Conservation (phyloP, 2,113 vertebrate genomes). For the Sapayoa aenigma region DNA sequence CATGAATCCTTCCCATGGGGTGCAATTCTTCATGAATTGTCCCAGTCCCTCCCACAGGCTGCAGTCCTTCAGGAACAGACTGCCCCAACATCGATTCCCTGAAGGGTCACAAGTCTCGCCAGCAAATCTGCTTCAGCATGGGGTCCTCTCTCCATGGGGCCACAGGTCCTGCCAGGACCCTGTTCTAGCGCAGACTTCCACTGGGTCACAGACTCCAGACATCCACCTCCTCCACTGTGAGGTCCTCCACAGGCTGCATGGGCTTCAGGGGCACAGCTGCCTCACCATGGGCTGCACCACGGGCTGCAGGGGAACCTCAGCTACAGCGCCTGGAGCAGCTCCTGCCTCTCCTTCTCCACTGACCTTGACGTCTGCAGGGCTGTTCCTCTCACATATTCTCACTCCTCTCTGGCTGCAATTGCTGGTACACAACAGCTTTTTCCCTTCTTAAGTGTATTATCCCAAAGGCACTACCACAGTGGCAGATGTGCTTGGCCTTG, state of each 20-base stretch:
- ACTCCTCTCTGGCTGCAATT: background rate
- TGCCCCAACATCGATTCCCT: background rate
- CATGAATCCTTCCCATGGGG: background rate
- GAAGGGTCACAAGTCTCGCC: background rate
- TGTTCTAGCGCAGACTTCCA: background rate
- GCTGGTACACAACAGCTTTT: background rate
- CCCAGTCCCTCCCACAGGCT: background rate
- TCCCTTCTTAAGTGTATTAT: background rate
- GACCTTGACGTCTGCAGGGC: background rate
- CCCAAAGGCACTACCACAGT: background rate
- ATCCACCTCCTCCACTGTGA: background rate
- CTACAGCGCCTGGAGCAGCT: background rate
- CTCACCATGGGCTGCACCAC: background rate
- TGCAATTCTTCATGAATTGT: background rate
- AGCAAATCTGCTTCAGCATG: background rate
- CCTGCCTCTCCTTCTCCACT: rapidly evolving
- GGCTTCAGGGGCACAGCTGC: background rate
- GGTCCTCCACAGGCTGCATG: background rate
- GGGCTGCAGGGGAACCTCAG: background rate
- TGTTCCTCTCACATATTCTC: background rate
- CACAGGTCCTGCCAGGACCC: background rate
- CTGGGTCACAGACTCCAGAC: background rate
- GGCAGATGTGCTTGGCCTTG: background rate
- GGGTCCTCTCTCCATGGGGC: background rate
- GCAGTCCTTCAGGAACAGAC: background rate